Evolutionary conservation across 2,797 vertebrate genomes (phyloP), one percentile per base, ranked within the genome.

Genomic region (Epinephelus coioides): DNA sequence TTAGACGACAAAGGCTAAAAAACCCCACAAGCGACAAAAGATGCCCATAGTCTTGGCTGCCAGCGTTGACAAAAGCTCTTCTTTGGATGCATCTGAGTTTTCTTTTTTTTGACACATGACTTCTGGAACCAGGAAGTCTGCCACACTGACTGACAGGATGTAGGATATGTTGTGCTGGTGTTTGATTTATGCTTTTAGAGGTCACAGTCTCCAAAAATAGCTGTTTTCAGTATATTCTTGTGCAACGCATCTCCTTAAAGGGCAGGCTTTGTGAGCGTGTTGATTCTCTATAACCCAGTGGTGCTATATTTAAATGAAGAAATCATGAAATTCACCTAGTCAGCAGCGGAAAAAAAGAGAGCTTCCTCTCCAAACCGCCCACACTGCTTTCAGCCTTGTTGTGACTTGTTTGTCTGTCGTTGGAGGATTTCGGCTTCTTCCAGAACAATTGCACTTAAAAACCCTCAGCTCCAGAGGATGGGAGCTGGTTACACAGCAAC

Each of bases 371-470:
- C 72, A 73, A 86, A 88, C 85, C 92, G 87, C 94, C 92, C 91
- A 92, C 88, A 81, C 89, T 25, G 87, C 91, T 90, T 86, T 88
- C 87, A 88, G 86, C 92, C 88, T 84, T 93, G 93, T 93, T 94
- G 90, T 86, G 91, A 93, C 94, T 95, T 94, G 92, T 94, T 94
- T 92, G 89, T 87, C 88, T 91, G 91, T 91, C 81, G 72, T 90
- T 86, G 75, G 86, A 91, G 91, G 91, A 90, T 93, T 94, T 91
- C 44, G 54, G 83, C 81, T 85, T 84, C 80, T 91, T 91, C 90
- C 81, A 85, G 85, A 93, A 92, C 91, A 92, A 88, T 91, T 86
- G 86, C 84, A 72, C 86, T 86, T 88, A 87, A 87, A 89, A 82
- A 82, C 69, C 65, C 71, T 80, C 85, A 55, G 76, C 88, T 92